Evolutionary conservation across 2,888 invertebrate species (phyloP), one percentile per base, ranked within the genome.

Genomic region (Dendrolimus houi): DNA sequence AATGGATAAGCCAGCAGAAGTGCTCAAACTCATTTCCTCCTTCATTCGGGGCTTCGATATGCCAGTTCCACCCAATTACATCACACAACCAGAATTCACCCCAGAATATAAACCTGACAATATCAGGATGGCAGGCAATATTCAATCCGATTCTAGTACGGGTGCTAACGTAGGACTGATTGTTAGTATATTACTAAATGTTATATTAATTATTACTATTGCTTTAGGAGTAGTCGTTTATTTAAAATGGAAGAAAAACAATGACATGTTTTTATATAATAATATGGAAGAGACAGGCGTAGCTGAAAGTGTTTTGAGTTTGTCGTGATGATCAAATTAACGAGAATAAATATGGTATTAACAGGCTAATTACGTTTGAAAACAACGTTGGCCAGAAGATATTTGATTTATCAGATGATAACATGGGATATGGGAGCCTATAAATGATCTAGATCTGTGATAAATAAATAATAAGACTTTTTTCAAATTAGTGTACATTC

Each of bases 1-100:
- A 0, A 76, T 88, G 29, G 93, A 94, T 75, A 92, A 93, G 62
- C 93, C 93, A 0, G 82, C 67, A 0, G 74, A 91, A 66, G 85
- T 92, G 0, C 74, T 63, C 2, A 59, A 75, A 40, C 67, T 87
- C 0, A 66, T 85, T 52, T 64, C 72, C 14, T 69, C 63, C 65
- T 87, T 86, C 67, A 81, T 86, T 58, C 61, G 68, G 29, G 75
- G 70, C 1, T 41, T 69, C 0, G 73, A 74, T 52, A 59, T 81
- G 55, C 70, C 58, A 2, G 9, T 53, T 10, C 55, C 59, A 7
- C 55, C 56, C 9, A 52, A 59, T 42, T 59, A 55, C 52, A 53
- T 55, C 17, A 17, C 41, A 12, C n/a, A 53, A 9, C 14, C 53
- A 10, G 55, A 67, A 58, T 64, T 63, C 56, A 69, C 66, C 7